Conservation (phyloP, 2,888 invertebrate species). For the Patella depressa region DNA sequence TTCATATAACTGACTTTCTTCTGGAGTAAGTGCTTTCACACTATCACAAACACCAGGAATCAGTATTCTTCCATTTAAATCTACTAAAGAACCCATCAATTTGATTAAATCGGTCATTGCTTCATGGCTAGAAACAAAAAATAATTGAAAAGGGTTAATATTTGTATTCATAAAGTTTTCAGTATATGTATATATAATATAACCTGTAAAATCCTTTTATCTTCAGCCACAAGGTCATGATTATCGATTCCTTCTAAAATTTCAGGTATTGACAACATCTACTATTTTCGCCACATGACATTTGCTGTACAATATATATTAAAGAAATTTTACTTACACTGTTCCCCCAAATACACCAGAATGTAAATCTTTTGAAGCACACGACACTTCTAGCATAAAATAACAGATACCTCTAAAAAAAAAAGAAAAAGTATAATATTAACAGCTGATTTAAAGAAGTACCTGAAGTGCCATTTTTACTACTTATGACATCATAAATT, state of each 20-base stretch:
- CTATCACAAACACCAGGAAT: constrained; percentile 87
- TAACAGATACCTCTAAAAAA: constrained; percentile 85
- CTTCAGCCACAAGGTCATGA: background rate
- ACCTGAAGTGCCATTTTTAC: background rate
- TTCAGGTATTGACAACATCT: too few species aligned
- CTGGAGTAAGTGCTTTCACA: constrained; percentile 81
- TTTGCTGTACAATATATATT: too few species aligned
- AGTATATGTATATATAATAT: background rate
- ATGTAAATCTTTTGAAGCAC: constrained; percentile 93
- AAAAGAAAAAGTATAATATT: constrained; percentile 13
- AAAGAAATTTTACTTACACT: constrained; percentile 76
- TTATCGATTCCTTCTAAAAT: too few species aligned
- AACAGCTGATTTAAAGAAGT: background rate
- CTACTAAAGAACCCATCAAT: constrained; percentile 86
- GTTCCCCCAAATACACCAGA: constrained; percentile 96
- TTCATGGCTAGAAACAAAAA: constrained; percentile 76
- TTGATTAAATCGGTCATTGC: constrained; percentile 84
- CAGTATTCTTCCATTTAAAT: constrained; percentile 88
- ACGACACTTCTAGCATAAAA: constrained; percentile 88
- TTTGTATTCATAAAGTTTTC: too few species aligned
- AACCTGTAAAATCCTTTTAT: too few species aligned
- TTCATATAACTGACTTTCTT: constrained; percentile 78
- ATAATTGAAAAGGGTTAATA: background rate
- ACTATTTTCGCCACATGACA: too few species aligned
- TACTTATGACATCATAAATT: too few species aligned